Evolutionary conservation across 1,140 invertebrate species (phyloP), one percentile per base, ranked within the genome.

Genomic region (Drepana arcuata): DNA sequence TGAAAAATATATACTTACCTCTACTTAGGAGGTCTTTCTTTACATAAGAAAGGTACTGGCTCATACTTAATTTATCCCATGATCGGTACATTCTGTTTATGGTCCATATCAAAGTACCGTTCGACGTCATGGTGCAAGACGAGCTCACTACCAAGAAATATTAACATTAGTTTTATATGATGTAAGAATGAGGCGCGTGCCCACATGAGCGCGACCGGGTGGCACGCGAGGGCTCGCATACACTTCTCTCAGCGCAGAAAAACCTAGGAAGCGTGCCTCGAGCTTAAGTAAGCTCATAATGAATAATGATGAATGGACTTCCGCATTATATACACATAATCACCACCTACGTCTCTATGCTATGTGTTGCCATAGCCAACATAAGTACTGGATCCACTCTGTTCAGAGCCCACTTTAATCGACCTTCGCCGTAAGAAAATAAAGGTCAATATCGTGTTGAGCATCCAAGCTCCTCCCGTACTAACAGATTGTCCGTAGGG

Each of bases 241-340:
- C 48, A 45, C 50, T 30, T 10, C 34, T 14, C 26, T 41, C 33
- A 26, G 23, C 24, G 32, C 31, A 57, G 54, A 80, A 75, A 77
- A 78, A 75, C 58, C 61, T 27, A 68, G 73, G 63, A 75, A 73
- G 57, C 50, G 43, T 13, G 30, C 48, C 53, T 59, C 29, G n/a
- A n/a, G 24, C 24, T 26, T 26, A n/a, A 40, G 46, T 57, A 64
- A 73, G 61, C 53, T 57, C 50, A 30, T 74, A 63, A 69, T 72
- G 60, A 75, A 74, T 69, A 69, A 59, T 66, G 49, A 55, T 61
- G 51, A 64, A 63, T 61, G 41, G 24, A 49, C 63, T 77, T 77
- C 70, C 70, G 65, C 52, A 40, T 64, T 34, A 34, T 43, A 3
- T 21, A 21, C 45, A 44, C 40, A 52, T 68, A 66, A 66, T 71